phyloP scores from a whole-genome alignment of 2,888 invertebrate genomes.

The Ametastegia equiseti region DNA sequence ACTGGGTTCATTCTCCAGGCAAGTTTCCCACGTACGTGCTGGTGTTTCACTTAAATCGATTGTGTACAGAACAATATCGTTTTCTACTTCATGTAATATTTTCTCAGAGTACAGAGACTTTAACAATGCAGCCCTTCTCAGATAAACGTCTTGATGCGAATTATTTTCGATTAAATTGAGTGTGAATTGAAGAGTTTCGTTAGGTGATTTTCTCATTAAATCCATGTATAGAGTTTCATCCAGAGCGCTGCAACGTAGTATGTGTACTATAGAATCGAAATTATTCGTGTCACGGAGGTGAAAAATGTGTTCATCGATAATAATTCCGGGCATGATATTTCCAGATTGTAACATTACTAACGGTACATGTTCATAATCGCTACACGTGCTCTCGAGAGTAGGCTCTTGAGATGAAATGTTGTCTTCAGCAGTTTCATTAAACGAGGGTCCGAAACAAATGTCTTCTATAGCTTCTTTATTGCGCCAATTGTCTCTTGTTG shows the following conservation, averaged over 20 bases:
- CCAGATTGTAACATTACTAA: not conserved
- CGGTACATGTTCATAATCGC: not conserved
- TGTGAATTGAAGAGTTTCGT: conserved; percentile 10
- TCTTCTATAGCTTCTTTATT: conserved; percentile 50
- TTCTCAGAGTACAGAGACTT: conserved; percentile 1
- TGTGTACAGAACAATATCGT: conserved; percentile 27
- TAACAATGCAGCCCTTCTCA: not conserved
- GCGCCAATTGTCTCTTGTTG: conserved; percentile 42
- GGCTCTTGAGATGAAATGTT: not conserved
- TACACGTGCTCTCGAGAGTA: not conserved
- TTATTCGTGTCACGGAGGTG: not conserved
- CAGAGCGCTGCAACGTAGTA: conserved; percentile 21
- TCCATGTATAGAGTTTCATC: conserved; percentile 14
- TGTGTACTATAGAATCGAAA: conserved; percentile 21
- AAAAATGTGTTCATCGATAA: conserved; percentile 4
- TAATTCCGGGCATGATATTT: conserved; percentile 3
- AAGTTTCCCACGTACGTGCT: conserved; percentile 8
- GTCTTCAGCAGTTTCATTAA: conserved; percentile 5
- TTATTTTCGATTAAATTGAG: not conserved
- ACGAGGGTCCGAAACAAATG: not conserved
- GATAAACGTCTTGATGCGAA: not conserved
- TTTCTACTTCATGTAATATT: not conserved
- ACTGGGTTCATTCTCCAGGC: not conserved
- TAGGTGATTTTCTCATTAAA: conserved; percentile 2
- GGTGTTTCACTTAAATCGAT: not conserved